Conservation (phyloP, 2,113 vertebrate genomes). For the Cynoglossus semilaevis region DNA sequence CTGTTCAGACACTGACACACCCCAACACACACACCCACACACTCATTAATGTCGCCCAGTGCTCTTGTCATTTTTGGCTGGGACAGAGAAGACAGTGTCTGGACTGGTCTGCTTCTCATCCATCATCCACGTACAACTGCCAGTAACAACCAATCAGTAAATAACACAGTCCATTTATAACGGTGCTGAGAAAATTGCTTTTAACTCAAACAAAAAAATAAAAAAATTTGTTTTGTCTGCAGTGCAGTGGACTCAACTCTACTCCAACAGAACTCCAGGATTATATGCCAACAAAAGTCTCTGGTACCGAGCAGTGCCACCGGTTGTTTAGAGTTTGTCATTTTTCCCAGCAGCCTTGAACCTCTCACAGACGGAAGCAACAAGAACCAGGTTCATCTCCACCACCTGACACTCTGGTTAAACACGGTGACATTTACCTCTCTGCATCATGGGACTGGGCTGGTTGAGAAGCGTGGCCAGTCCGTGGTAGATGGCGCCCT, state of each 20-base stretch:
- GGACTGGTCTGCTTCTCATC: slow-evolving; percentile 39
- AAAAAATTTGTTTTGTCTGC: neutral
- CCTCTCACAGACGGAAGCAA: no score
- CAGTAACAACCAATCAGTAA: slow-evolving; percentile 11
- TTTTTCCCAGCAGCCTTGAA: no score
- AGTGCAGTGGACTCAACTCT: no score
- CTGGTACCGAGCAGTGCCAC: no score
- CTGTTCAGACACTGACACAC: no score
- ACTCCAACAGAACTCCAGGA: no score
- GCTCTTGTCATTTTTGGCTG: no score
- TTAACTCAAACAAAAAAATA: neutral
- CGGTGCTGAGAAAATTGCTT: no score
- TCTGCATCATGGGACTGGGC: slow-evolving; percentile 94
- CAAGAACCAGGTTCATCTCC: no score
- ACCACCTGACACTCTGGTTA: no score
- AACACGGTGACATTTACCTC: slow-evolving; percentile 83
- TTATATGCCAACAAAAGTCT: no score
- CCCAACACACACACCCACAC: neutral
- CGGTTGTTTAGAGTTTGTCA: no score
- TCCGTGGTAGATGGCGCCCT: slow-evolving; percentile 97
- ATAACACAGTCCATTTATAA: slow-evolving; percentile 43
- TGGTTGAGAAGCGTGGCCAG: slow-evolving; percentile 96
- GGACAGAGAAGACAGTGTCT: slow-evolving; percentile 39
- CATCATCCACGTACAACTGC: slow-evolving; percentile 24
- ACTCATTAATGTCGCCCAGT: neutral